phyloP scores from a whole-genome alignment of 2,888 invertebrate genomes.

The Tinea semifulvella region DNA sequence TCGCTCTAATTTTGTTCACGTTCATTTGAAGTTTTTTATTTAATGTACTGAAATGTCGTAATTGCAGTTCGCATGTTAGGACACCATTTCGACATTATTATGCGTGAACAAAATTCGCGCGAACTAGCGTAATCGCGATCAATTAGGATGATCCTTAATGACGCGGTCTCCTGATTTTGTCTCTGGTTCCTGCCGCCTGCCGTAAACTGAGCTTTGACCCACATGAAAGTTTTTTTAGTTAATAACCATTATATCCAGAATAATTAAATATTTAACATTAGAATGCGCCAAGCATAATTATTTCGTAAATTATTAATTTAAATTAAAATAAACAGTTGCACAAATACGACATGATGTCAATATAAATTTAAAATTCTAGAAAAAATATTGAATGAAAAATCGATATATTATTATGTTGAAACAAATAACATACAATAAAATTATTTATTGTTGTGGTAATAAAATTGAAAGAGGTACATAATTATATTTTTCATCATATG shows the following conservation, averaged over 20 bases:
- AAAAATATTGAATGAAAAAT: constrained; percentile 10
- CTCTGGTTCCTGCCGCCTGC: no score
- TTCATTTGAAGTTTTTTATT: no score
- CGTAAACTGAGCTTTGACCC: no score
- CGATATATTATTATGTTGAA: constrained; percentile 1
- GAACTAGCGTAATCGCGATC: no score
- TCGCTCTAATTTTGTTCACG: no score
- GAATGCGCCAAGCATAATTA: constrained; percentile 28
- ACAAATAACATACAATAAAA: constrained; percentile 7
- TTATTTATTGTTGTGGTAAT: constrained; percentile 8
- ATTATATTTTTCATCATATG: constrained; percentile 10
- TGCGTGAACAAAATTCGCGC: no score
- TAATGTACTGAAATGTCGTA: no score
- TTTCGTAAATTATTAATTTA: not conserved
- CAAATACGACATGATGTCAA: constrained; percentile 6
- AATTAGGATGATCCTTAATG: no score
- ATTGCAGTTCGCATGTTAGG: no score
- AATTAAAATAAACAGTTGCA: constrained; percentile 1
- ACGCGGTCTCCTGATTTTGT: no score
- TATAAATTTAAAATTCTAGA: not conserved
- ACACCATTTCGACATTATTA: no score
- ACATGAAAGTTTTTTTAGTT: no score
- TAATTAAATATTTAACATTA: constrained; percentile 17
- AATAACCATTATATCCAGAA: constrained; percentile 13
- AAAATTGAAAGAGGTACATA: constrained; percentile 7